A percentile compares a stretch with the other conserved stretches of the same genome.
These are phyloP conservation scores for Corythornis madagascariensis DNA, from an alignment of 2,113 vertebrate species.

Conservation along the genomic window DNA sequence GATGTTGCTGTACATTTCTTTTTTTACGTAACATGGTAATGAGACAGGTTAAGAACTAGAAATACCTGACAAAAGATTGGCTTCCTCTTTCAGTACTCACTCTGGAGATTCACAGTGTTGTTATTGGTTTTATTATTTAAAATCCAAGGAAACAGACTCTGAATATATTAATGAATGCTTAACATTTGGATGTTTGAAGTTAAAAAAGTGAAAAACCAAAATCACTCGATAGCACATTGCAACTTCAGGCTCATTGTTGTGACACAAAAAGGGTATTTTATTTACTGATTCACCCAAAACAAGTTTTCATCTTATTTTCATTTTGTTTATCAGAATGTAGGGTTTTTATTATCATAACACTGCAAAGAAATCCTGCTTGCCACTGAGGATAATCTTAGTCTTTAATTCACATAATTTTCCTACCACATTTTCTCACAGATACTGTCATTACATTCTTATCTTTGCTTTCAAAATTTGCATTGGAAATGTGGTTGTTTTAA, in stretches of 20 bases:
- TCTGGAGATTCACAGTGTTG: neutral
- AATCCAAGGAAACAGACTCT: neutral
- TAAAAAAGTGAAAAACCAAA: neutral
- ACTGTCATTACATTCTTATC: neutral
- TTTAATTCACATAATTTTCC: neutral
- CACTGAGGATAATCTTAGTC: neutral
- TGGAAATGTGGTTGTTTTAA: constrained; percentile 5
- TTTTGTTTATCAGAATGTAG: rapidly evolving
- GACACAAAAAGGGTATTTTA: neutral
- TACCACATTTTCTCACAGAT: neutral
- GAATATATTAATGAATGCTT: neutral
- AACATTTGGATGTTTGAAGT: neutral
- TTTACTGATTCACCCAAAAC: neutral
- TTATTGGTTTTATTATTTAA: neutral
- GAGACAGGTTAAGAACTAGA: neutral
- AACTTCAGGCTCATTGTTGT: neutral
- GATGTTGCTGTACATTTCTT: neutral
- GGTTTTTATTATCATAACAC: neutral
- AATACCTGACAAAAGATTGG: neutral
- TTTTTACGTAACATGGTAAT: neutral
- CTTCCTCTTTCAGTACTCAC: neutral
- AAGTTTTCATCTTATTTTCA: neutral
- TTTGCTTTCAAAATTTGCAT: neutral
- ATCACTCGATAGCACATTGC: neutral
- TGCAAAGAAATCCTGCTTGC: neutral